phyloP scores from a whole-genome alignment of 2,888 invertebrate species.

The Cremastinae sp. region DNA sequence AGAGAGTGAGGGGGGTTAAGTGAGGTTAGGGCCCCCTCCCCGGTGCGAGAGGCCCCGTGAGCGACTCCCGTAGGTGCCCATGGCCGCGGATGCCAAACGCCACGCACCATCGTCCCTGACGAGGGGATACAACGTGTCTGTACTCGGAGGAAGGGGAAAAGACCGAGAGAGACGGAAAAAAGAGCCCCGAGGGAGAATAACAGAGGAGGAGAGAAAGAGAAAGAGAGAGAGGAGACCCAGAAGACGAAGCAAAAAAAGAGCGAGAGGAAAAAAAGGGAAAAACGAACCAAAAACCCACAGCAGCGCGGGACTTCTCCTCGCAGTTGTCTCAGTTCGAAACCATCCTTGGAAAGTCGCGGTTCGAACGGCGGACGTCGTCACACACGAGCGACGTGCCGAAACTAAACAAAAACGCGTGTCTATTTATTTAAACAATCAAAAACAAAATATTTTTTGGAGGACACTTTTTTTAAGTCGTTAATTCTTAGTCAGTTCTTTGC shows the following conservation, averaged over 20 bases:
- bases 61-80: constrained; percentile 76
- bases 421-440: constrained; percentile 10
- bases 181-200: constrained; percentile 25
- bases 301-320: constrained; percentile 74
- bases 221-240: constrained; percentile 68
- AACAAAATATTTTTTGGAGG: too few species aligned
- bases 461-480: too few species aligned
- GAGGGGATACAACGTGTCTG: constrained; percentile 52
- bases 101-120: constrained; percentile 72
- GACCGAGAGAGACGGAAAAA: constrained; percentile 70
- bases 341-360: constrained; percentile 79
- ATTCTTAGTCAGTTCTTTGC: not conserved
- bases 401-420: constrained; percentile 1
- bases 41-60: constrained; percentile 62
- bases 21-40: constrained; percentile 74
- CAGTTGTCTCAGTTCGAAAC: constrained; percentile 78
- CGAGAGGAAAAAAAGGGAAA: constrained; percentile 71
- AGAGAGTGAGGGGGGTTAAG: constrained; percentile 73
- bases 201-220: constrained; percentile 66
- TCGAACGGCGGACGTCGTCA: constrained; percentile 63
- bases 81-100: constrained; percentile 70
- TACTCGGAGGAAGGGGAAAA: constrained; percentile 63
- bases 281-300: constrained; percentile 78
- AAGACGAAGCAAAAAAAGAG: too few species aligned
- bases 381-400: constrained; percentile 9